These are phyloP conservation scores for Drosophila niveifrons DNA, from an alignment of 2,888 invertebrate genomes.

Conservation along the genomic window DNA sequence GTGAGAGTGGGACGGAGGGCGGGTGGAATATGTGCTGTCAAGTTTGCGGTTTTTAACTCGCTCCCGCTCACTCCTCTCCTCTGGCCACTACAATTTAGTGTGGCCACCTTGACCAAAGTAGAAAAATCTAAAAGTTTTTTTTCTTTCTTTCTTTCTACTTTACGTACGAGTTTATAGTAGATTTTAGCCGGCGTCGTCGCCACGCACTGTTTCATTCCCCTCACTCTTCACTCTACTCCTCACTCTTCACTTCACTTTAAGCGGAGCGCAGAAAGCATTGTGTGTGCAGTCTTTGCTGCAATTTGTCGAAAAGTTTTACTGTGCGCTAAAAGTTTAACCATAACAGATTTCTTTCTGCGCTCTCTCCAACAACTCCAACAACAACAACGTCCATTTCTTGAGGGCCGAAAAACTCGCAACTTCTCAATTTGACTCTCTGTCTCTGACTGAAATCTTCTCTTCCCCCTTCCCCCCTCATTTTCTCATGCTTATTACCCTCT, in stretches of 20 bases:
- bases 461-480: background rate
- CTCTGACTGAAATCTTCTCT: background rate
- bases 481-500: background rate
- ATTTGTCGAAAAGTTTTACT: slow-evolving; percentile 75
- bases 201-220: slow-evolving; percentile 67
- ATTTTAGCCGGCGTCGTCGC: slow-evolving; percentile 64
- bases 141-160: slow-evolving; percentile 22
- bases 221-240: background rate
- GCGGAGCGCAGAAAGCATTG: slow-evolving; percentile 54
- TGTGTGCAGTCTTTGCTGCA: slow-evolving; percentile 73
- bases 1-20: background rate
- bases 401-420: slow-evolving; percentile 35
- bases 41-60: slow-evolving; percentile 66
- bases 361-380: too few relatives aligned
- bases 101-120: slow-evolving; percentile 69
- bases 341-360: slow-evolving; percentile 68
- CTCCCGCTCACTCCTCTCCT: background rate
- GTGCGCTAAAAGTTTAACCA: slow-evolving; percentile 70
- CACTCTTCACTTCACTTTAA: background rate
- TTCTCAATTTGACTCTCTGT: slow-evolving; percentile 34
- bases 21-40: slow-evolving; percentile 28
- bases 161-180: slow-evolving; percentile 22
- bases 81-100: slow-evolving; percentile 15
- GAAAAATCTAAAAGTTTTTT: slow-evolving; percentile 55
- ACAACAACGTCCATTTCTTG: slow-evolving; percentile 32